Percentiles rank a stretch among this genome's conserved stretches.
Conservation (phyloP, 2,888 invertebrate genomes). For the Carterocephalus palaemon region DNA sequence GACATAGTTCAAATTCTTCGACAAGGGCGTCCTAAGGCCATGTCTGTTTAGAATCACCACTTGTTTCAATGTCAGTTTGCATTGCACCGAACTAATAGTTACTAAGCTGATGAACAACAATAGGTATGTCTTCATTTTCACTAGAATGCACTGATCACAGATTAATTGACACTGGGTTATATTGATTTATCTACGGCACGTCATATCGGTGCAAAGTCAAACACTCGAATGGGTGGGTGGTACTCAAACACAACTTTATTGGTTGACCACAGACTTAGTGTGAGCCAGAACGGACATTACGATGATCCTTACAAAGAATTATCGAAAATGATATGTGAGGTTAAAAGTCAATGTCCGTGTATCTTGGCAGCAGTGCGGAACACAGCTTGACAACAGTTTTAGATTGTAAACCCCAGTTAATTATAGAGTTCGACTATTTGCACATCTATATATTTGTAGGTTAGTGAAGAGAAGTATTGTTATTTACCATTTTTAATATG, state of each 20-base stretch:
- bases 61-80: slow-evolving; percentile 38
- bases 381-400: no score
- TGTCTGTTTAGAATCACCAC: slow-evolving; percentile 59
- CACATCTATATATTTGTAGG: no score
- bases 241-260: slow-evolving; percentile 16
- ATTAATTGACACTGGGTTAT: not conserved
- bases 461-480: no score
- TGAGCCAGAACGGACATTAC: not conserved
- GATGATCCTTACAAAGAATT: no score
- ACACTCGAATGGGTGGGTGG: slow-evolving; percentile 18
- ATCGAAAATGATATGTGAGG: no score
- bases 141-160: slow-evolving; percentile 1
- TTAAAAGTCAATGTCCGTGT: no score
- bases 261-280: not conserved
- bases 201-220: slow-evolving; percentile 12
- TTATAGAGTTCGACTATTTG: no score
- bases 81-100: slow-evolving; percentile 4
- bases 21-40: slow-evolving; percentile 51
- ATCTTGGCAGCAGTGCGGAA: no score
- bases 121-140: slow-evolving; percentile 7
- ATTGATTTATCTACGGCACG: not conserved
- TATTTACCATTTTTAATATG: no score
- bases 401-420: no score
- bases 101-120: slow-evolving; percentile 5
- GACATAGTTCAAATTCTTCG: slow-evolving; percentile 26